Percentiles rank a stretch among this genome's conserved stretches.
phyloP scores from a whole-genome alignment of 2,113 vertebrate genomes.

The Ciconia stormi region DNA sequence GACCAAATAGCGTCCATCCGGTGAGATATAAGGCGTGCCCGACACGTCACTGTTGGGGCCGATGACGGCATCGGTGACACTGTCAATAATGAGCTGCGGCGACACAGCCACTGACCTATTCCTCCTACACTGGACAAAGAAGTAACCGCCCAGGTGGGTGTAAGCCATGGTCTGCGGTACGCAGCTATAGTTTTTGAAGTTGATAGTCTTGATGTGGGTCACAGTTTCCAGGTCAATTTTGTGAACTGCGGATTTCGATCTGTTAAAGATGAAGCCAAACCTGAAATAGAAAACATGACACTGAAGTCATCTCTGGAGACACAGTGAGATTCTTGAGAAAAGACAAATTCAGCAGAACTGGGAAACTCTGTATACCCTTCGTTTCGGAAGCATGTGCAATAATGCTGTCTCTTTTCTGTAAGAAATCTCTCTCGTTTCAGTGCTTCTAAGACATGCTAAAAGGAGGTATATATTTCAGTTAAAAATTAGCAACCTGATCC shows the following conservation, averaged over 20 bases:
- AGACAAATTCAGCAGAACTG: background rate
- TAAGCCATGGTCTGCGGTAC: conserved; percentile 87
- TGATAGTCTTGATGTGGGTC: conserved; percentile 86
- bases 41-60: conserved; percentile 79
- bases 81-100: conserved; percentile 85
- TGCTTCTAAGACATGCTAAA: background rate
- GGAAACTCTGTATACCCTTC: background rate
- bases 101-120: background rate
- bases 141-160: conserved; percentile 91
- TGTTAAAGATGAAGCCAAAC: conserved; percentile 93
- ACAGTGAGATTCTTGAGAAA: rapidly evolving
- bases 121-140: conserved; percentile 84
- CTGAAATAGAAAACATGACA: conserved; percentile 62
- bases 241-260: conserved; percentile 78
- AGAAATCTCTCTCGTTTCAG: background rate
- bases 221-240: conserved; percentile 96
- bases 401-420: background rate
- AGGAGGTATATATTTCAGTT: background rate
- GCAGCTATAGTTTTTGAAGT: conserved; percentile 81
- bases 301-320: background rate
- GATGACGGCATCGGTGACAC: conserved; percentile 85
- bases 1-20: conserved; percentile 86
- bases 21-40: conserved; percentile 81
- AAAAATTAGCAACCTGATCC: background rate
- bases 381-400: rapidly evolving